Evolutionary conservation across 2,113 vertebrate species (phyloP).

Genomic region (Gavia stellata): DNA sequence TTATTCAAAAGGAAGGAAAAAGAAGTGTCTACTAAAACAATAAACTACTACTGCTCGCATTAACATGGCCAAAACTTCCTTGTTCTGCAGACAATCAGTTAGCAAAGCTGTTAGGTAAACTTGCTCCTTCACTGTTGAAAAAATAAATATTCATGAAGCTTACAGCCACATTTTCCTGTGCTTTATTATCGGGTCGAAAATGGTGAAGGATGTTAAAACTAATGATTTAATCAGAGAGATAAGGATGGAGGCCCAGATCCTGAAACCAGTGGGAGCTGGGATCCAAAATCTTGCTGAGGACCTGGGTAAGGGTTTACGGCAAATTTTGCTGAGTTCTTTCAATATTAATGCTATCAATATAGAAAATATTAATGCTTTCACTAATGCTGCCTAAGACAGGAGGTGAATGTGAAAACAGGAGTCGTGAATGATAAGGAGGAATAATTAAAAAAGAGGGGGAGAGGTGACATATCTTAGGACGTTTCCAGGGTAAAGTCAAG

Average conservation of each 20-base stretch:
- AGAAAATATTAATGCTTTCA: neutral
- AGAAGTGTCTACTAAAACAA: conserved; percentile 64
- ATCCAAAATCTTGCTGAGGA: neutral
- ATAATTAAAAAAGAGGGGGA: neutral
- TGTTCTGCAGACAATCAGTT: conserved; percentile 23
- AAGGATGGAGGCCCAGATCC: neutral
- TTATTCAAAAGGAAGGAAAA: conserved; percentile 60
- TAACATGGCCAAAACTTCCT: conserved; percentile 34
- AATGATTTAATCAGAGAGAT: neutral
- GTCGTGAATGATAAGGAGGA: neutral
- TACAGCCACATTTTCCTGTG: neutral
- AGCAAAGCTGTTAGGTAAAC: conserved; percentile 43
- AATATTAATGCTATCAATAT: neutral
- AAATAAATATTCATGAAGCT: conserved; percentile 53
- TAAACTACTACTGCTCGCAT: conserved; percentile 37
- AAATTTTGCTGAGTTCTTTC: neutral
- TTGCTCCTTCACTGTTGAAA: conserved; percentile 20
- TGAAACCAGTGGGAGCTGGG: neutral
- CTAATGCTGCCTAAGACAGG: neutral
- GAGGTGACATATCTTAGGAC: neutral
- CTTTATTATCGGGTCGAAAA: neutral
- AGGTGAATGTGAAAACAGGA: neutral
- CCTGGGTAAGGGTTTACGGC: neutral
- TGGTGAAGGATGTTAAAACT: neutral
- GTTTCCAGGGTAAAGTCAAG: neutral